A percentile compares a stretch with the other conserved stretches of the same genome.
phyloP scores from a whole-genome alignment of 1,140 invertebrate genomes.

The Druon quercuslanigerum region DNA sequence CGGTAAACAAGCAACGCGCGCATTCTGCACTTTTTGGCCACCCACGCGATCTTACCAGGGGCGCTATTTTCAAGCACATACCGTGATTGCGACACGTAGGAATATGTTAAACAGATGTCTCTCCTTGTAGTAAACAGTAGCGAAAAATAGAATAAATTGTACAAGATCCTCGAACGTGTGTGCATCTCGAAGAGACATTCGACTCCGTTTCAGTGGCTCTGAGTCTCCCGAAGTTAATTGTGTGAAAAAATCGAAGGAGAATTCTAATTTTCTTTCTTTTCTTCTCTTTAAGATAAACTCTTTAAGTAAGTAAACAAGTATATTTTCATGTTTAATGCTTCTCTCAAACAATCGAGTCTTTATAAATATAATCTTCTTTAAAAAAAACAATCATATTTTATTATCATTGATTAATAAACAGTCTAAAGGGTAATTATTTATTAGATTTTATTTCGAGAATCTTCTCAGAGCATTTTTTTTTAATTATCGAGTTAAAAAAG shows the following conservation, averaged over 20 bases:
- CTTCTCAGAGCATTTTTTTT: too few species aligned
- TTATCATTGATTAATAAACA: too few species aligned
- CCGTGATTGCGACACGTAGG: constrained; percentile 38
- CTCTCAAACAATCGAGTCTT: not conserved
- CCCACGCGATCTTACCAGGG: constrained; percentile 6
- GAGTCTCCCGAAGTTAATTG: not conserved
- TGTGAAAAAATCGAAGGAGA: constrained; percentile 2
- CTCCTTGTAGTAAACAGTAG: constrained; percentile 37
- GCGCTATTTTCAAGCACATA: constrained; percentile 47
- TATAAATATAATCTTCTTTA: not conserved
- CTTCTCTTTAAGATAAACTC: not conserved
- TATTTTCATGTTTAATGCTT: constrained; percentile 26
- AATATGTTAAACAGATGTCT: constrained; percentile 55
- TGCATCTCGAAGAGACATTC: not conserved
- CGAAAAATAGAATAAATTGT: constrained; percentile 52
- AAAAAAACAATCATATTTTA: not conserved
- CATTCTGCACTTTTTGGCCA: constrained; percentile 9
- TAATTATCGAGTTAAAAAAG: too few species aligned
- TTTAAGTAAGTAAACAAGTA: constrained; percentile 13
- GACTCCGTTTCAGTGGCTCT: constrained; percentile 20
- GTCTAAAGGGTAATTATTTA: too few species aligned
- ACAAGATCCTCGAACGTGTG: constrained; percentile 29
- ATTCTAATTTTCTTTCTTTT: not conserved
- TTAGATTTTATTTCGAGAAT: too few species aligned
- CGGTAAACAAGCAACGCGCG: not conserved